phyloP scores from a whole-genome alignment of 2,888 invertebrate species.

The Copidosoma aretas region DNA sequence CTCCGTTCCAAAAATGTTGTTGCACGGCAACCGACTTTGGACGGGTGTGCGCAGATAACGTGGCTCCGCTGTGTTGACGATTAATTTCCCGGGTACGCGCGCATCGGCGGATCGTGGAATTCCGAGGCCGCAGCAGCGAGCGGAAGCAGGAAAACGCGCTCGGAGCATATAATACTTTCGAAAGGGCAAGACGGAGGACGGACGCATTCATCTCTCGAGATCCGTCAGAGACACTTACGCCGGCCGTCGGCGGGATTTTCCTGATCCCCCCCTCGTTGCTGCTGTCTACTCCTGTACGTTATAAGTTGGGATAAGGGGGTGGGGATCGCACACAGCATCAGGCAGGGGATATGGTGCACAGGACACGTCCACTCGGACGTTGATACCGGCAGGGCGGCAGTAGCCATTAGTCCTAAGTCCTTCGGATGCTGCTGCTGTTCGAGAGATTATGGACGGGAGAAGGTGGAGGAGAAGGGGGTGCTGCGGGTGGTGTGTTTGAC shows the following conservation, averaged over 20 bases:
- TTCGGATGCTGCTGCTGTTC: not conserved
- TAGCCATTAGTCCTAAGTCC: slow-evolving; percentile 2
- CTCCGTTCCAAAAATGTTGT: no score
- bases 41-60: no score
- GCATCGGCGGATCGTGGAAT: no score
- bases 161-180: not conserved
- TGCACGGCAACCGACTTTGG: no score
- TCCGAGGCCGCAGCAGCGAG: no score
- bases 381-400: not conserved
- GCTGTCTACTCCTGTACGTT: no score
- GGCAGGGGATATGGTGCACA: no score
- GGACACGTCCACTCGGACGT: not conserved
- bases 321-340: not conserved
- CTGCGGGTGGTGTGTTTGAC: not conserved
- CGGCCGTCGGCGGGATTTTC: not conserved
- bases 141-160: no score
- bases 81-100: no score
- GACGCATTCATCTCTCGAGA: slow-evolving; percentile 6
- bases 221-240: slow-evolving; percentile 8
- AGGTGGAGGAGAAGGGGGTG: no score
- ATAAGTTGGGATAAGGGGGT: not conserved
- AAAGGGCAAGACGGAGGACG: not conserved
- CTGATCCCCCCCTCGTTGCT: no score
- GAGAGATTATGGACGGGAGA: slow-evolving; percentile 17
- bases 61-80: no score